Evolutionary conservation across 2,888 invertebrate genomes (phyloP).

Genomic region (Adelognathus sp.): DNA sequence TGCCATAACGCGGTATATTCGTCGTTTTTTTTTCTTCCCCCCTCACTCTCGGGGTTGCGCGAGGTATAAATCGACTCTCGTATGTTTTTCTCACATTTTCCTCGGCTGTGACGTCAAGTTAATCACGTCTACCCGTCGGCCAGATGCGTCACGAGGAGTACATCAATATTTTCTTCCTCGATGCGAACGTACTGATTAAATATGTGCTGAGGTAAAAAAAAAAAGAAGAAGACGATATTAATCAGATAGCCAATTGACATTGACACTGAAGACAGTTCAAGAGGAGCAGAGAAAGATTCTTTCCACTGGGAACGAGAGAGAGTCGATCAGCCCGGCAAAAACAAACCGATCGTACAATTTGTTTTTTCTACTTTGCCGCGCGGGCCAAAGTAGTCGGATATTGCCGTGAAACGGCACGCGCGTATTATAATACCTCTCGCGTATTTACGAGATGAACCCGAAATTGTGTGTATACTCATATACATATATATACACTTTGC

Average conservation of each 20-base stretch:
- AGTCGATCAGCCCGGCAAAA: constrained; percentile 54
- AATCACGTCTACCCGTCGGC: constrained; percentile 3
- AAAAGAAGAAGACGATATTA: constrained; percentile 1
- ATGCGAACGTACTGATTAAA: constrained; percentile 38
- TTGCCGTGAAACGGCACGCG: constrained; percentile 46
- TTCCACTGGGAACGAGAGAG: constrained; percentile 2
- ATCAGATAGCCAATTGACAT: constrained; percentile 3
- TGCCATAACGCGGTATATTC: constrained; percentile 1
- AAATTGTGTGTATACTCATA: neutral
- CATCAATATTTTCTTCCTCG: constrained; percentile 27
- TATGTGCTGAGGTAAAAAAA: constrained; percentile 11
- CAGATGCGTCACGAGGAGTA: constrained; percentile 34
- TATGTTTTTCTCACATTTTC: constrained; percentile 13
- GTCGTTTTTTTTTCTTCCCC: neutral
- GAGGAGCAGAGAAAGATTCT: neutral
- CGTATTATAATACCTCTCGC: constrained; percentile 15
- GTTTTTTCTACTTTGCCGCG: constrained; percentile 68
- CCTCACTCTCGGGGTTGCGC: too few species aligned
- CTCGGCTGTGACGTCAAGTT: constrained; percentile 33
- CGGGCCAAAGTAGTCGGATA: constrained; percentile 69
- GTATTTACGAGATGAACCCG: constrained; percentile 27
- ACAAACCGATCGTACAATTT: constrained; percentile 72
- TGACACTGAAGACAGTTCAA: constrained; percentile 15
- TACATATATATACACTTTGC: constrained; percentile 10
- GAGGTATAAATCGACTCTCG: too few species aligned